phyloP scores from a whole-genome alignment of 2,888 invertebrate genomes.

The Dysmachus trigonus region DNA sequence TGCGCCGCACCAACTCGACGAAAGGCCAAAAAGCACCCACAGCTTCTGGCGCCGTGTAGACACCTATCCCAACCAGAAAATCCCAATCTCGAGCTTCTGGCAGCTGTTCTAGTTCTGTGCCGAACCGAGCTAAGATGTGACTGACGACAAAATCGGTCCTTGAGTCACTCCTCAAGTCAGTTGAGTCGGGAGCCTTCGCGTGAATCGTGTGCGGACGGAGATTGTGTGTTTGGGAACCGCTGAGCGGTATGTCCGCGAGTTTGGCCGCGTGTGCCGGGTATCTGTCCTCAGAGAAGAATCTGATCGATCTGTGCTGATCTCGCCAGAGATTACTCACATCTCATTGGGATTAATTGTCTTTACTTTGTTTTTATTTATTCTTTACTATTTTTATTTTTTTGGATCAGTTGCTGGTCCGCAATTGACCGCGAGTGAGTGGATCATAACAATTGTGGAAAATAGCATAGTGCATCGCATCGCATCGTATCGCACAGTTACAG shows the following conservation, averaged over 20 bases:
- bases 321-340: slow-evolving; percentile 11
- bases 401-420: background rate
- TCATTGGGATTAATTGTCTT: slow-evolving; percentile 24
- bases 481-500: background rate
- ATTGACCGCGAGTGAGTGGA: background rate
- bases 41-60: slow-evolving; percentile 38
- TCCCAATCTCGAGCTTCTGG: slow-evolving; percentile 25
- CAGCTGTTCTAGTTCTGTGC: slow-evolving; percentile 22
- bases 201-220: background rate
- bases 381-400: background rate
- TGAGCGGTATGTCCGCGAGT: background rate
- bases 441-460: background rate
- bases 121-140: slow-evolving; percentile 15
- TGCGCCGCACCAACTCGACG: slow-evolving; percentile 20
- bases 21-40: slow-evolving; percentile 33
- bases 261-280: slow-evolving; percentile 1
- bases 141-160: background rate
- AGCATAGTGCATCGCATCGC: background rate
- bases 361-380: too few species aligned
- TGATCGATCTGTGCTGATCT: slow-evolving; percentile 20
- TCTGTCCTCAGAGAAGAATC: background rate
- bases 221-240: background rate
- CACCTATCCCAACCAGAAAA: slow-evolving; percentile 14
- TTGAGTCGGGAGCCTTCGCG: slow-evolving; percentile 18
- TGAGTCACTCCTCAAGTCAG: slow-evolving; percentile 11